phyloP scores from a whole-genome alignment of 2,113 vertebrate species.

The Nibea albiflora region DNA sequence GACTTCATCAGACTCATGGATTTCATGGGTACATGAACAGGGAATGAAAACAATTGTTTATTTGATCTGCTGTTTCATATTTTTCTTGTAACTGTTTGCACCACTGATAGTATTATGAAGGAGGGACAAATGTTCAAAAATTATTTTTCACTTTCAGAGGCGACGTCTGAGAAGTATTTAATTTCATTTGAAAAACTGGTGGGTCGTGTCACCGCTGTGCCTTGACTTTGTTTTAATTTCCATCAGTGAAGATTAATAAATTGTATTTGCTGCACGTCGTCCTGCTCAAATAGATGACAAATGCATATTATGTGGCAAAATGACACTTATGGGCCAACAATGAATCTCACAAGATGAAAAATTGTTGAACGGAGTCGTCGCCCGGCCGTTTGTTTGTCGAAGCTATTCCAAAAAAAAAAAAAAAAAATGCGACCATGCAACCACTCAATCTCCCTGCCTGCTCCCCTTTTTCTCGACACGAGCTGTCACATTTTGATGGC shows the following conservation, averaged over 20 bases:
- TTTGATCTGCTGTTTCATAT: conserved; percentile 41
- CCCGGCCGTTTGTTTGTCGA: conserved; percentile 24
- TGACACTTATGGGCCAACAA: conserved; percentile 73
- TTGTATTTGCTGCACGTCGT: conserved; percentile 63
- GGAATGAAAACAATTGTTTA: conserved; percentile 45
- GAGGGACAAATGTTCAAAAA: conserved; percentile 21
- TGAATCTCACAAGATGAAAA: conserved; percentile 60
- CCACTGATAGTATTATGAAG: conserved; percentile 19
- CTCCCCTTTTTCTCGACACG: background rate
- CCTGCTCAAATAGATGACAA: conserved; percentile 62
- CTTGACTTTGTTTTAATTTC: conserved; percentile 51
- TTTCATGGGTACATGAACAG: conserved; percentile 41
- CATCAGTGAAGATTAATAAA: conserved; percentile 63
- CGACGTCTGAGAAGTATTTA: conserved; percentile 33
- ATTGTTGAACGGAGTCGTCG: conserved; percentile 40
- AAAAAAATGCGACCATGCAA: conserved; percentile 19
- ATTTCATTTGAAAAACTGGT: conserved; percentile 50
- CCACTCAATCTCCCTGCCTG: conserved; percentile 42
- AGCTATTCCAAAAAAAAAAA: conserved; percentile 29
- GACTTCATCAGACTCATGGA: conserved; percentile 11
- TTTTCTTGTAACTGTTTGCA: conserved; percentile 44
- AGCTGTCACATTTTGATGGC: conserved; percentile 60
- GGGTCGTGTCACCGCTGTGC: conserved; percentile 9
- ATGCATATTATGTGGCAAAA: conserved; percentile 50
- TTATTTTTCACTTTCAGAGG: conserved; percentile 46